A percentile compares a stretch with the other conserved stretches of the same genome.
phyloP scores from a whole-genome alignment of 2,797 vertebrate genomes.

The Xenopus petersii region DNA sequence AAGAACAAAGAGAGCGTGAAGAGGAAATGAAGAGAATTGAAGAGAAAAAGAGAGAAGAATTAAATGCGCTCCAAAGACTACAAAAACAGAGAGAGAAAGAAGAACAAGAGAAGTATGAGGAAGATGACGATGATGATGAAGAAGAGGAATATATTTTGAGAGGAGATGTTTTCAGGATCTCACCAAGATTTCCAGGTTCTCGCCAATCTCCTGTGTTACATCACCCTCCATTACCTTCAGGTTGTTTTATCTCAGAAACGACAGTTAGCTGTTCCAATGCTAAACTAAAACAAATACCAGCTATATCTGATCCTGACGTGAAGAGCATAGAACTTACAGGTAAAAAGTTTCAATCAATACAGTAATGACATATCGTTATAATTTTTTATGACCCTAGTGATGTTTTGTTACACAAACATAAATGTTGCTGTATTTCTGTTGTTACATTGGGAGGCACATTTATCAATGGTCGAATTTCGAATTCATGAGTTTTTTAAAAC shows the following conservation, averaged over 20 bases:
- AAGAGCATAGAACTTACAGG: constrained; percentile 84
- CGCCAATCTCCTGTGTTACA: constrained; percentile 53
- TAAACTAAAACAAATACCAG: constrained; percentile 78
- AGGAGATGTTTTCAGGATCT: constrained; percentile 75
- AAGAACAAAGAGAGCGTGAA: constrained; percentile 36
- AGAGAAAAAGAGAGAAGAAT: constrained; percentile 16
- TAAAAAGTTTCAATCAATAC: constrained; percentile 56
- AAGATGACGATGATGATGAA: constrained; percentile 56
- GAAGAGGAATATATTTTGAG: constrained; percentile 63
- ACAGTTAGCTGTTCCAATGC: constrained; percentile 79
- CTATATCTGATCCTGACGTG: constrained; percentile 78
- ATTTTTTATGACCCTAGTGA: no score
- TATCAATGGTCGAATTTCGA: no score
- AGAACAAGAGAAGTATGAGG: background rate
- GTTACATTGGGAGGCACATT: no score
- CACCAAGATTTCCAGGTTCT: constrained; percentile 52
- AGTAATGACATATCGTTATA: no score
- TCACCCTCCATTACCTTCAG: constrained; percentile 69
- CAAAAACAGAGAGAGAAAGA: constrained; percentile 17
- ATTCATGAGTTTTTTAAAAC: no score
- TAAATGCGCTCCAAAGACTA: constrained; percentile 17
- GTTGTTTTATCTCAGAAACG: constrained; percentile 78
- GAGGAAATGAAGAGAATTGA: constrained; percentile 20
- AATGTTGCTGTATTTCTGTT: no score
- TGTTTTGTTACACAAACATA: no score